Evolutionary conservation across 2,888 invertebrate genomes (phyloP).

Genomic region (Parochlus steinenii): DNA sequence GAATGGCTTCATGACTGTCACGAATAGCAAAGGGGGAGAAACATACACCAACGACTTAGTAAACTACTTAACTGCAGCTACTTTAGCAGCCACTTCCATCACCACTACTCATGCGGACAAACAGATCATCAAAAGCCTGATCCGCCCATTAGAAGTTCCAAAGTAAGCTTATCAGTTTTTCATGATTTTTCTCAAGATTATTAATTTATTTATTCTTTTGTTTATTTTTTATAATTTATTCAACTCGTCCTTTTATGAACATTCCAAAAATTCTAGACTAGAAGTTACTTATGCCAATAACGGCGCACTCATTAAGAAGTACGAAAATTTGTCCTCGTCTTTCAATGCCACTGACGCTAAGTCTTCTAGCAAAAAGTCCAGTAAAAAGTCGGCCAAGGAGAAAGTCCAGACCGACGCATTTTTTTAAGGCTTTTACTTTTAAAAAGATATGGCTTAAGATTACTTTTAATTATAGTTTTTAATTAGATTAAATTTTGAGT

Average conservation of each 20-base stretch:
- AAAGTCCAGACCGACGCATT: slow-evolving; percentile 7
- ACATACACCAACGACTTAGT: slow-evolving; percentile 14
- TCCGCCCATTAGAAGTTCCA: slow-evolving; percentile 15
- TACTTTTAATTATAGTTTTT: no score
- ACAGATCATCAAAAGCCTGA: slow-evolving; percentile 14
- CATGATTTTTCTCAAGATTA: not conserved
- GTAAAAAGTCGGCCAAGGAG: slow-evolving; percentile 2
- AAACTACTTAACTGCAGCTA: slow-evolving; percentile 15
- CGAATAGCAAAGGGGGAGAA: slow-evolving; percentile 1
- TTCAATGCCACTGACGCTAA: not conserved
- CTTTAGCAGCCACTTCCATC: slow-evolving; percentile 15
- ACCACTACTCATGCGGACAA: slow-evolving; percentile 13
- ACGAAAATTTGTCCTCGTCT: slow-evolving; percentile 12
- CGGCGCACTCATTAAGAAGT: slow-evolving; percentile 16
- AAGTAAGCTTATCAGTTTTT: slow-evolving; percentile 14
- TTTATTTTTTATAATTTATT: not conserved
- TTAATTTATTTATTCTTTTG: not conserved
- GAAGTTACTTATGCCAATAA: slow-evolving; percentile 17
- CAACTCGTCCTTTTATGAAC: not conserved
- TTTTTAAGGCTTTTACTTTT: slow-evolving; percentile 3
- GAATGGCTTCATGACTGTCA: slow-evolving; percentile 10
- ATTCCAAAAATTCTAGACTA: no score
- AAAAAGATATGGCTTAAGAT: no score
- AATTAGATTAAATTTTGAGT: no score
- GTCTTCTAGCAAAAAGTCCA: not conserved